Base-by-base conservation (phyloP, 2,797 vertebrate species). In the Enteromius treurensis region DNA sequence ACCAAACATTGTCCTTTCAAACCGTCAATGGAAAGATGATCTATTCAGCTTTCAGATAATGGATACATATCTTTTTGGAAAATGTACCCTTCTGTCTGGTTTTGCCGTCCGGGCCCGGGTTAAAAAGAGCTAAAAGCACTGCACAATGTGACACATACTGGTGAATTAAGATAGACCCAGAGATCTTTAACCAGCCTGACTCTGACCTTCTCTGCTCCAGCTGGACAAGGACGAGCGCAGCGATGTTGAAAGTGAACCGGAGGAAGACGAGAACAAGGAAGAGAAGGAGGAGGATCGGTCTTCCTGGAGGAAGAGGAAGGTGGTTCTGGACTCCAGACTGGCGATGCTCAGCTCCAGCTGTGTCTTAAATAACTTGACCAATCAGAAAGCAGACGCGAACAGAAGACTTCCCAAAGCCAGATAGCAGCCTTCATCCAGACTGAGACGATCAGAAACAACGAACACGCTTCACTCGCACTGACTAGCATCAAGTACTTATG, bases 151-250 rank as follows among this genome's bases (percentile, higher is more conserved):
- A 11, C 45, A 71, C 2, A 71, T 29, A 49, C 19, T 10, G 2
- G 3, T 29, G 14, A 49, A 47, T 49, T 26, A 14, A 29, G 4
- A 17, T 0, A 7, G 9, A 47, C 23, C n/a, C 26, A 47, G 10
- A 1, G 23, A 47, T 0, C 14, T 73, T 19, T 6, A 19, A 6
- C 23, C 34, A 0, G 1, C 10, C 21, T 76, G 3, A 55, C 73
- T 58, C 4, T 26, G 5, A 17, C 34, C 55, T 6, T 42, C 37
- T 62, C 53, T 60, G 8, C 15, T 37, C 47, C 84, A 99, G 97
- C 91, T 98, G 91, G 95, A 95, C 49, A 96, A 95, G 88, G 98
- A 99, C 34, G 95, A 97, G 78, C 95, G 98, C 87, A 99, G 98
- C 5, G 97, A 98, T 55, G 93, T 94, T 80, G 98, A 98, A 69